Conservation (phyloP, 1,140 invertebrate species). For the Agrypnia vestita region DNA sequence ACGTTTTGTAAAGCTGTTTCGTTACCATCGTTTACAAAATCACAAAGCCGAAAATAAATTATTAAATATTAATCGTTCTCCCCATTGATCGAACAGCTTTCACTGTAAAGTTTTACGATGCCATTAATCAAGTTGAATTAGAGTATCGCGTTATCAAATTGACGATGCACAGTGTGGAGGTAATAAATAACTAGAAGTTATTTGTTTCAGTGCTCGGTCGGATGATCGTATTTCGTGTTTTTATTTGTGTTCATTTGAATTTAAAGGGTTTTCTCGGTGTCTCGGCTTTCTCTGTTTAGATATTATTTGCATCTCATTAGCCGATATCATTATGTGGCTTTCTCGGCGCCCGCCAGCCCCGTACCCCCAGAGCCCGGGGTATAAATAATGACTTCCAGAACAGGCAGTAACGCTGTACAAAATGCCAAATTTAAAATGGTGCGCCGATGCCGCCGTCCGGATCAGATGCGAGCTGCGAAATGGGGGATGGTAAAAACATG, state of each 20-base stretch:
- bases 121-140: constrained; percentile 4
- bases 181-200: constrained; percentile 9
- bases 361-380: not conserved
- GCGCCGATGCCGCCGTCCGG: constrained; percentile 18
- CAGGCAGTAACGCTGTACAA: constrained; percentile 14
- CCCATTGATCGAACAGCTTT: not conserved
- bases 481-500: constrained; percentile 18
- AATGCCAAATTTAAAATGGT: constrained; percentile 46
- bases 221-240: not conserved
- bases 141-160: not conserved
- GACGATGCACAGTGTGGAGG: not conserved
- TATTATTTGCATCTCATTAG: constrained; percentile 10
- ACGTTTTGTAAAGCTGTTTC: too few species aligned
- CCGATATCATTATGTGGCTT: constrained; percentile 24
- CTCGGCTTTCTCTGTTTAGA: too few species aligned
- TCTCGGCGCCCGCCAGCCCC: constrained; percentile 28
- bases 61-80: not conserved
- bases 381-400: constrained; percentile 46
- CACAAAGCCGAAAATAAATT: not conserved
- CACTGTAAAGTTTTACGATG: not conserved
- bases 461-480: constrained; percentile 30
- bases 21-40: too few species aligned
- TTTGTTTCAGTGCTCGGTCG: not conserved
- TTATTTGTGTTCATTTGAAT: too few species aligned
- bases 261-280: too few species aligned